Evolutionary conservation across 2,888 invertebrate genomes (phyloP).

Genomic region (Chrysolina haemoptera): DNA sequence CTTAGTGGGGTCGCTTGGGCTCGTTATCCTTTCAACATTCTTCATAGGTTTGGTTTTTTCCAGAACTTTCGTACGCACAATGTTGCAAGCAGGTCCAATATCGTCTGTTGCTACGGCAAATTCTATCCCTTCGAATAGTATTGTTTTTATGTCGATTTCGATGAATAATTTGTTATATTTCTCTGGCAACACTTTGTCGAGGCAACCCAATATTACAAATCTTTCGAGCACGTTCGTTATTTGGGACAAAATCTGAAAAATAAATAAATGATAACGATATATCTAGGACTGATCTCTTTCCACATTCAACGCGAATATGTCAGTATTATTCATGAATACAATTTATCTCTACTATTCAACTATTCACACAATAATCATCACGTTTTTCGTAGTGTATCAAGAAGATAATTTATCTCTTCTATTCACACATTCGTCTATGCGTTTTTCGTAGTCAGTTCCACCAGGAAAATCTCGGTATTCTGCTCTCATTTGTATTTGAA

Average conservation of each 20-base stretch:
- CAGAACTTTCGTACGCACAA: conserved; percentile 48
- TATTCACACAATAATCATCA: too few species aligned
- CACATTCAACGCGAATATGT: not conserved
- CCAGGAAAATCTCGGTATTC: too few species aligned
- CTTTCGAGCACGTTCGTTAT: conserved; percentile 45
- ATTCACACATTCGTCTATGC: too few species aligned
- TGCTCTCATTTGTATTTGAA: too few species aligned
- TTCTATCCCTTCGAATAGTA: conserved; percentile 54
- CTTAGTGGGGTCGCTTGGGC: conserved; percentile 29
- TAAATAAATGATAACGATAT: not conserved
- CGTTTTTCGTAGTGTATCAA: too few species aligned
- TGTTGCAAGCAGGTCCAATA: conserved; percentile 52
- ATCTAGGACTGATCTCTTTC: not conserved
- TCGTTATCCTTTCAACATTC: conserved; percentile 43
- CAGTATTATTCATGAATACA: too few species aligned
- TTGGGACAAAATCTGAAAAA: conserved; percentile 48
- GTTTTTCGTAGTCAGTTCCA: too few species aligned
- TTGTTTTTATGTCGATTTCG: conserved; percentile 41
- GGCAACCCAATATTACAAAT: conserved; percentile 51
- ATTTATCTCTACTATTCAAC: too few species aligned
- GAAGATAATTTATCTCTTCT: too few species aligned
- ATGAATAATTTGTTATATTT: conserved; percentile 50
- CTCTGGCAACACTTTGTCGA: conserved; percentile 47
- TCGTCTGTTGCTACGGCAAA: conserved; percentile 47
- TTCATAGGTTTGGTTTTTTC: conserved; percentile 43